Percentiles rank a stretch among this genome's conserved stretches.
phyloP scores from a whole-genome alignment of 2,888 invertebrate genomes.

The Thereva unica region DNA sequence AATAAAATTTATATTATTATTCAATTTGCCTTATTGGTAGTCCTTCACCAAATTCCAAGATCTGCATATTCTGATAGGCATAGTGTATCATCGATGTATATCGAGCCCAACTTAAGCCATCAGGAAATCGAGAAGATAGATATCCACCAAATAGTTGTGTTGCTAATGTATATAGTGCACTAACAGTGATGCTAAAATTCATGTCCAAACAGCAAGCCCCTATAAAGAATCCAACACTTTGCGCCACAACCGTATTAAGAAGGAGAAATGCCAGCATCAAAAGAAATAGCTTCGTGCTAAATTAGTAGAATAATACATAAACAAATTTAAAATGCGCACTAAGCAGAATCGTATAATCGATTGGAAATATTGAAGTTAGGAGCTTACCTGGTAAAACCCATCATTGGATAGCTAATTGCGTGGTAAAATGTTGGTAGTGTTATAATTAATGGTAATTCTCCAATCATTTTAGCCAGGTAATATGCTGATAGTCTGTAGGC shows the following conservation, averaged over 20 bases:
- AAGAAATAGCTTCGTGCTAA: slow-evolving; percentile 67
- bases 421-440: slow-evolving; percentile 76
- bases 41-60: slow-evolving; percentile 74
- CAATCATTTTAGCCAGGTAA: slow-evolving; percentile 80
- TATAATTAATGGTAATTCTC: slow-evolving; percentile 75
- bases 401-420: slow-evolving; percentile 76
- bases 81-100: slow-evolving; percentile 79
- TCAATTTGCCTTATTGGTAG: slow-evolving; percentile 62
- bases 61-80: slow-evolving; percentile 81
- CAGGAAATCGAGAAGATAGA: slow-evolving; percentile 72
- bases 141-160: slow-evolving; percentile 78
- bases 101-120: slow-evolving; percentile 74
- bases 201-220: slow-evolving; percentile 78
- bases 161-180: slow-evolving; percentile 75
- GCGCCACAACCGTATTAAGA: slow-evolving; percentile 73
- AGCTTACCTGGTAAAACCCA: slow-evolving; percentile 61
- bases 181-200: slow-evolving; percentile 76
- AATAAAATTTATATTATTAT: slow-evolving; percentile 58
- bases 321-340: slow-evolving; percentile 12
- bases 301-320: slow-evolving; percentile 34
- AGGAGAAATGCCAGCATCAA: slow-evolving; percentile 70
- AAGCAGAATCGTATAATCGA: slow-evolving; percentile 39
- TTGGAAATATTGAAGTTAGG: slow-evolving; percentile 28
- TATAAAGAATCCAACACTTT: slow-evolving; percentile 79
- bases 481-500: slow-evolving; percentile 79